phyloP scores from a whole-genome alignment of 2,113 vertebrate genomes.

The Myiagra hebetior region DNA sequence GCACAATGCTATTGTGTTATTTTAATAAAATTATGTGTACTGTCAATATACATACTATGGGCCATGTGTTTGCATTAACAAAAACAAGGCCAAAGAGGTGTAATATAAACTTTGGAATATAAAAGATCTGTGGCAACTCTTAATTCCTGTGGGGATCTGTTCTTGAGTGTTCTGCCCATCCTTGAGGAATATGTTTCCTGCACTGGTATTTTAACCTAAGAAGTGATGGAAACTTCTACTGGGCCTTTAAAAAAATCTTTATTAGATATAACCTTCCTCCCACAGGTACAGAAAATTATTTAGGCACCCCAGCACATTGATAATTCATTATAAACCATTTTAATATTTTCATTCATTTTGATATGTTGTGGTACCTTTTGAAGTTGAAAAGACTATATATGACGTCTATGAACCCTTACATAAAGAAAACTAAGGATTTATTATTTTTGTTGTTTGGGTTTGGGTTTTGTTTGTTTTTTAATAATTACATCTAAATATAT shows the following conservation, averaged over 20 bases:
- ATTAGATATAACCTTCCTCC: neutral
- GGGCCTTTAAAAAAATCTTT: neutral
- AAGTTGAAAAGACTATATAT: neutral
- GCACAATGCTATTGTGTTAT: neutral
- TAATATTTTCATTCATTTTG: neutral
- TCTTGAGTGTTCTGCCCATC: neutral
- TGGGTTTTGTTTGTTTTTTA: neutral
- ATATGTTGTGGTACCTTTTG: neutral
- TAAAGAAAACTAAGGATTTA: neutral
- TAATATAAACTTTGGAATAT: neutral
- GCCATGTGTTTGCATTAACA: neutral
- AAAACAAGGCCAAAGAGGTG: neutral
- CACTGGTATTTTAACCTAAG: neutral
- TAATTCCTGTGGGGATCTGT: neutral
- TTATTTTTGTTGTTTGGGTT: neutral
- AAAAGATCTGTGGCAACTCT: neutral
- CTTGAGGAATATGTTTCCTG: neutral
- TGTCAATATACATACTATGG: neutral
- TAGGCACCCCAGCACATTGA: neutral
- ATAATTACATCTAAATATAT: neutral
- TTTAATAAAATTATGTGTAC: constrained; percentile 12
- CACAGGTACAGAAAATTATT: neutral
- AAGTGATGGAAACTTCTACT: neutral
- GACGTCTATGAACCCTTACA: neutral
- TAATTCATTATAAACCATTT: neutral